These are phyloP conservation scores for Pluvialis apricaria DNA, from an alignment of 2,113 vertebrate species.

Conservation along the genomic window DNA sequence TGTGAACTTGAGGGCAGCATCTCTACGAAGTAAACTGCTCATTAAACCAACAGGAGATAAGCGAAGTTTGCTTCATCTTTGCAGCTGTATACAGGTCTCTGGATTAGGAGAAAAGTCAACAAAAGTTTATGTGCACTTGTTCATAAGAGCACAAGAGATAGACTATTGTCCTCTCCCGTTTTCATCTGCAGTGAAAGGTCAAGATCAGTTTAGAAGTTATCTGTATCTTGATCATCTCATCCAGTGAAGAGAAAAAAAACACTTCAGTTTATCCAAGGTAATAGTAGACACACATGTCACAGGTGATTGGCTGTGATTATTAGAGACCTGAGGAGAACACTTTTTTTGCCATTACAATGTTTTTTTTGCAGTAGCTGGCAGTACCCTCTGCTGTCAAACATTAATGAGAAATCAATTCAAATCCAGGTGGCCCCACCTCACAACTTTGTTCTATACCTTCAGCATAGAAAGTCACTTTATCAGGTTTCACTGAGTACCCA, in stretches of 20 bases:
- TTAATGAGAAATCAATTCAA: background rate
- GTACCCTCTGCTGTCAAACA: background rate
- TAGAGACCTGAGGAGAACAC: background rate
- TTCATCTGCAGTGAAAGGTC: background rate
- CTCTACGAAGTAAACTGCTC: background rate
- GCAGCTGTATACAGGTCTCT: background rate
- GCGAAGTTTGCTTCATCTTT: background rate
- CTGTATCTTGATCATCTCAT: background rate
- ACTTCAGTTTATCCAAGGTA: background rate
- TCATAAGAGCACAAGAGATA: background rate
- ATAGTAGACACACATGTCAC: background rate
- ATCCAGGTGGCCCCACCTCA: background rate
- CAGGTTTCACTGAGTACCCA: background rate
- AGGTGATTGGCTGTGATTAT: background rate
- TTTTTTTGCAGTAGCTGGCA: background rate
- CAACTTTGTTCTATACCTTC: background rate
- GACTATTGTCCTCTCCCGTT: background rate
- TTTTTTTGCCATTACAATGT: background rate
- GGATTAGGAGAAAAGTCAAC: background rate
- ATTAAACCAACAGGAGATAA: background rate
- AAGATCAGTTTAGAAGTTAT: background rate
- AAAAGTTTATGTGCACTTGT: background rate
- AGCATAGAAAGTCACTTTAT: background rate
- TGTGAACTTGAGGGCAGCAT: background rate
- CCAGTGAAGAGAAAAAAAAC: background rate